Conservation (phyloP, 2,888 invertebrate genomes). For the Chrysina gloriosa region DNA sequence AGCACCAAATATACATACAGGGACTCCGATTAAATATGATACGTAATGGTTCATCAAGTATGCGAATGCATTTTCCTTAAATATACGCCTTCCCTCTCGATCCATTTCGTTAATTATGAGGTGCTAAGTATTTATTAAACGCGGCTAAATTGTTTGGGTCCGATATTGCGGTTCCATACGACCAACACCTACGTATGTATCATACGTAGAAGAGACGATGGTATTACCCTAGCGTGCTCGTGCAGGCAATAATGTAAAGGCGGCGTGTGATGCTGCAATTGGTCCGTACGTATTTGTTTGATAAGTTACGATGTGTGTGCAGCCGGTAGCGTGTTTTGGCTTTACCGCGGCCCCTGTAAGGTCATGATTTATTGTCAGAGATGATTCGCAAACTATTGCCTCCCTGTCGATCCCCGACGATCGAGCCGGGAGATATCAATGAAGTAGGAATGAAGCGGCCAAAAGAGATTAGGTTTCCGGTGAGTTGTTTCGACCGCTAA, state of each 20-base stretch:
- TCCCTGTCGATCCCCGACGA: background rate
- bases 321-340: conserved; percentile 13
- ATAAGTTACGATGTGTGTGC: conserved; percentile 24
- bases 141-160: conserved; percentile 9
- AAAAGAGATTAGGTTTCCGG: conserved; percentile 23
- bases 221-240: background rate
- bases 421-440: conserved; percentile 12
- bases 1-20: too few species aligned
- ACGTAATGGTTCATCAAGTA: conserved; percentile 29
- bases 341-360: conserved; percentile 1
- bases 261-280: conserved; percentile 11
- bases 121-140: conserved; percentile 34
- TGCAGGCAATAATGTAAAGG: conserved; percentile 18
- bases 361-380: conserved; percentile 30
- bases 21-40: too few species aligned
- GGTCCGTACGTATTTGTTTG: background rate
- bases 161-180: background rate
- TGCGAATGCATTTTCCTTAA: conserved; percentile 33
- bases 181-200: background rate
- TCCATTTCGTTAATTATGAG: conserved; percentile 31
- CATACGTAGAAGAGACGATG: background rate
- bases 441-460: background rate
- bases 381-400: conserved; percentile 37
- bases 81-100: conserved; percentile 1
- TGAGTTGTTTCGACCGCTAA: too few species aligned